Conservation (phyloP, 2,888 invertebrate genomes). For the Blastobasis adustella region DNA sequence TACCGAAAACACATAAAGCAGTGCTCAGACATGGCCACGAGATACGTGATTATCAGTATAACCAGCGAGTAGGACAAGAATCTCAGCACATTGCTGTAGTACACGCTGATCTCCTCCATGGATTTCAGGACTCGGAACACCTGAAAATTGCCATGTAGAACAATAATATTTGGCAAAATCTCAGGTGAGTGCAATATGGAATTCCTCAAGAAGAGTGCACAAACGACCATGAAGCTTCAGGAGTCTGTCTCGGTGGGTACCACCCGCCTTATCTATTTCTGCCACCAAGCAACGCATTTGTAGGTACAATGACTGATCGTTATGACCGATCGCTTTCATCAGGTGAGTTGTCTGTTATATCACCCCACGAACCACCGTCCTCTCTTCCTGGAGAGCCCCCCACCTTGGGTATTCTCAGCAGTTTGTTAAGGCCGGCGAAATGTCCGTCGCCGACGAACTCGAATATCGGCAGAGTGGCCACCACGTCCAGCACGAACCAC, state of each 20-base stretch:
- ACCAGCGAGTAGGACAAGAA: slow-evolving; percentile 47
- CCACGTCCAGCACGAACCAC: slow-evolving; percentile 49
- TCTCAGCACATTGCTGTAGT: slow-evolving; percentile 41
- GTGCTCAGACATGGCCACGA: slow-evolving; percentile 50
- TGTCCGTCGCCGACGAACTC: slow-evolving; percentile 42
- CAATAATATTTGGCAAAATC: no score
- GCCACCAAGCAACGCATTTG: no score
- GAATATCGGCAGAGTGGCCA: slow-evolving; percentile 47
- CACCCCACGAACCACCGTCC: no score
- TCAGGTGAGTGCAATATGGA: no score
- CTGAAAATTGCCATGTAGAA: slow-evolving; percentile 17
- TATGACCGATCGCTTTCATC: no score
- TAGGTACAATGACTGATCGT: no score
- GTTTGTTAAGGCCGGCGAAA: slow-evolving; percentile 53
- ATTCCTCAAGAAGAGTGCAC: no score
- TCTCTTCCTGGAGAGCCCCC: no score
- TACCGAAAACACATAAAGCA: slow-evolving; percentile 54
- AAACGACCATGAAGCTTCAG: no score
- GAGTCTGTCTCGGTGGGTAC: no score
- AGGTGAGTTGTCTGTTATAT: no score
- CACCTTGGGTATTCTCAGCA: slow-evolving; percentile 50
- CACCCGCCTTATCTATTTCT: no score
- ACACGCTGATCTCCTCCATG: slow-evolving; percentile 42
- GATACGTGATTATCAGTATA: slow-evolving; percentile 43
- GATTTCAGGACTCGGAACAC: slow-evolving; percentile 45